Evolutionary conservation across 2,113 vertebrate genomes (phyloP), one percentile per base, ranked within the genome.

Genomic region (Antigone vipio): DNA sequence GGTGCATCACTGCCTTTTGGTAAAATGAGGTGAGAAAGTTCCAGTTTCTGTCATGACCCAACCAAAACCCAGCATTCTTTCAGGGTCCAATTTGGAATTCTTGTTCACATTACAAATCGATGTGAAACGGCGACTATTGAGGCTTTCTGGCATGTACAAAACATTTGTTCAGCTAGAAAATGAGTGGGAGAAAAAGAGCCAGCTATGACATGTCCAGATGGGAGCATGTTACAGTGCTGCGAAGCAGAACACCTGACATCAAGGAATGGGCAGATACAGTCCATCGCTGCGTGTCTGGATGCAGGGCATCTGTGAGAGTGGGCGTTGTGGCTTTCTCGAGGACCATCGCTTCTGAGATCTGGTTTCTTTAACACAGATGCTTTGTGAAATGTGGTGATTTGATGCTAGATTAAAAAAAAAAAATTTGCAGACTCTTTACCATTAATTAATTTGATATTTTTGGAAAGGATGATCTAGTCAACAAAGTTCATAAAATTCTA

Each of bases 281-380:
- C 53, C 59, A 3, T 56, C 2, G 1, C 44, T 42, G 2, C 1
- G 9, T 45, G 32, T 42, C 49, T 40, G 64, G 34, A 11, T 78
- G 55, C 52, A 62, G 86, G 15, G 42, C 26, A 10, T 32, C 23
- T 30, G 6, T 32, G 34, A 20, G 23, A 35, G 50, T 19, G 47
- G 52, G 23, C 0, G 0, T 12, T 49, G 56, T 1, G 8, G 58
- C 68, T 76, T 69, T 72, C 9, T 40, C 2, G 12, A 38, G 63
- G 49, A 75, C 9, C 49, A 24, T 9, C 13, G 0, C 9, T 83
- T 58, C 50, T 0, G 0, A 45, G 6, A 23, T 53, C 14, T 58
- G 71, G 13, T 22, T 74, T 71, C 16, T 67, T 7, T 55, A 72
- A 72, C 1, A 3, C 23, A 5, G 14, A 5, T 83, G n/a, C 1